These are phyloP conservation scores for Mizuhopecten yessoensis DNA, from an alignment of 1,140 invertebrate species.

Conservation along the genomic window DNA sequence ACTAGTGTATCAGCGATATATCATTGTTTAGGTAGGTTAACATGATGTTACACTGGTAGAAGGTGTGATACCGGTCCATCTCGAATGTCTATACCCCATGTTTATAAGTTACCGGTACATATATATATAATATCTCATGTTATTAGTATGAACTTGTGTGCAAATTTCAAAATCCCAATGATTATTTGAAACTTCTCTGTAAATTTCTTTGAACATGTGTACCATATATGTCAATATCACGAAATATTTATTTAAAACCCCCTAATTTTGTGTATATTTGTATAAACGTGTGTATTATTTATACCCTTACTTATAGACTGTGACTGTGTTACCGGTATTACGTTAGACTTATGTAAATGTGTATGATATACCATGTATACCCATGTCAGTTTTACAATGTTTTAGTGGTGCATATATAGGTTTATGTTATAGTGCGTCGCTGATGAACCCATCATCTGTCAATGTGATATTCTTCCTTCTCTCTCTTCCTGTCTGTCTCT, in stretches of 20 bases:
- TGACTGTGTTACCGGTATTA: background rate
- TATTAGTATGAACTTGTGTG: conserved; percentile 2
- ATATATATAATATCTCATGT: background rate
- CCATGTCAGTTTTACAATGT: conserved; percentile 32
- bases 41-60: background rate
- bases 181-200: background rate
- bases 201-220: conserved; percentile 16
- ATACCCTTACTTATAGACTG: conserved; percentile 25
- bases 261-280: background rate
- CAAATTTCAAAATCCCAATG: conserved; percentile 9
- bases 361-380: background rate
- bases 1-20: background rate
- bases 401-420: background rate
- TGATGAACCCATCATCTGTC: conserved; percentile 1
- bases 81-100: background rate
- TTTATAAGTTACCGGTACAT: conserved; percentile 2
- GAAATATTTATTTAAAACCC: background rate
- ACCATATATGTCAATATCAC: background rate
- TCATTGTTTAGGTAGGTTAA: background rate
- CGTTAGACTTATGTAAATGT: too few species aligned
- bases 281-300: background rate
- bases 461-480: conserved; percentile 4
- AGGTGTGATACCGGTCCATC: background rate
- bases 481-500: background rate
- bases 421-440: background rate